These are phyloP conservation scores for Hystrix brachyura DNA, from an alignment of 2,113 vertebrate species.

Conservation along the genomic window DNA sequence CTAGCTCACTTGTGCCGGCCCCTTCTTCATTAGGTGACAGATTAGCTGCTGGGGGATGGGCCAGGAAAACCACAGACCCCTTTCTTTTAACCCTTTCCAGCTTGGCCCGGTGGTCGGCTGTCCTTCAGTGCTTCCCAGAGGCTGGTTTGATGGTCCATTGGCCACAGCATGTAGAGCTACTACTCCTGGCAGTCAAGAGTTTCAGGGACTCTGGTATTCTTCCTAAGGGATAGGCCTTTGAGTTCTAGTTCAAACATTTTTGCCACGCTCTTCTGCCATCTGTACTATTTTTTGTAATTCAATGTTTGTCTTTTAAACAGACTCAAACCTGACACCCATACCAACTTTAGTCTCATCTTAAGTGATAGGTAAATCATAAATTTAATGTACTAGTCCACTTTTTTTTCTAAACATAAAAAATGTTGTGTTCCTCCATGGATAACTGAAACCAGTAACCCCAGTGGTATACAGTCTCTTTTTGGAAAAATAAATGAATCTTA, in stretches of 20 bases:
- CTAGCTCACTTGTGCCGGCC: conserved; percentile 89
- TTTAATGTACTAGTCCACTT: neutral
- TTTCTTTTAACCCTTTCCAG: conserved; percentile 90
- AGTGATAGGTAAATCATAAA: neutral
- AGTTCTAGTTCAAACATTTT: conserved; percentile 34
- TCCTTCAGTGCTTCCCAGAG: conserved; percentile 68
- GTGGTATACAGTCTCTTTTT: neutral
- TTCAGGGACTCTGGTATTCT: neutral
- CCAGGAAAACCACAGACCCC: conserved; percentile 83
- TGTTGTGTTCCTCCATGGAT: neutral
- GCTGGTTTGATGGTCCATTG: neutral
- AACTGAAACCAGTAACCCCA: neutral
- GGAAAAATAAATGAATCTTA: neutral
- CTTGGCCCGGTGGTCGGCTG: conserved; percentile 73
- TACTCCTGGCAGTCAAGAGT: neutral
- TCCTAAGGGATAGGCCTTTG: neutral
- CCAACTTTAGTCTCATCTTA: conserved; percentile 5
- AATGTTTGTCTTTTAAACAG: conserved; percentile 55
- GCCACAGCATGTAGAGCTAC: conserved; percentile 19
- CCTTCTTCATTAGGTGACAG: conserved; percentile 93
- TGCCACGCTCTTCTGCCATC: neutral
- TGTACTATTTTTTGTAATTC: neutral
- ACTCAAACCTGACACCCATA: neutral
- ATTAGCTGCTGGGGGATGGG: conserved; percentile 89
- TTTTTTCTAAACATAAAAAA: neutral